A percentile compares a stretch with the other conserved stretches of the same genome.
phyloP scores from a whole-genome alignment of 2,888 invertebrate species.

The Ashinkailepas kermadecensis region DNA sequence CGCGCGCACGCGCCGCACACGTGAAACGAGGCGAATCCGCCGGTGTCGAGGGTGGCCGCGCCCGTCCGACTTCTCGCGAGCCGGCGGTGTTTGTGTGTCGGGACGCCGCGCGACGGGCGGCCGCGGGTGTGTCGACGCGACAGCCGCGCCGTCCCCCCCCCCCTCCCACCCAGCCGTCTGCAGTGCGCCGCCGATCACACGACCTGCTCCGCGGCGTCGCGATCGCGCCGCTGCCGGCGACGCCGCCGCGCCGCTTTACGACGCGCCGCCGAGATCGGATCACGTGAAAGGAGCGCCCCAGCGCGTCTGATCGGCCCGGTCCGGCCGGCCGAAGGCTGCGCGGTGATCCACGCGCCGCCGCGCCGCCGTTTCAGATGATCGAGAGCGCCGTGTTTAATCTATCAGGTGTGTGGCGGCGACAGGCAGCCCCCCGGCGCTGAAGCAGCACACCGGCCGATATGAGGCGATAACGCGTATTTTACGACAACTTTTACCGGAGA shows the following conservation, averaged over 20 bases:
- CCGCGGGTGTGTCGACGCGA: no score
- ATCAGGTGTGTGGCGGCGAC: not conserved
- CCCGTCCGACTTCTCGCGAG: no score
- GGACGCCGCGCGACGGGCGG: no score
- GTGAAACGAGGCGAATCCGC: no score
- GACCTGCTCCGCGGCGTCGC: no score
- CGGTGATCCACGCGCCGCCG: not conserved
- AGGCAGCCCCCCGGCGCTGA: not conserved
- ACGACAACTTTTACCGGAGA: conserved; percentile 23
- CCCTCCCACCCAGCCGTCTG: no score
- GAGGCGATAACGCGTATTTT: conserved; percentile 1
- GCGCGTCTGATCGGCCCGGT: not conserved
- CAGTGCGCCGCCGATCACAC: no score
- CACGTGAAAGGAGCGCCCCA: not conserved
- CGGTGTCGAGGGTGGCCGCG: no score
- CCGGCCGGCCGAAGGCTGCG: not conserved
- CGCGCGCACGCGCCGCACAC: no score
- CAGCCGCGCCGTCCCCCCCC: no score
- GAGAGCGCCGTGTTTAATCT: not conserved
- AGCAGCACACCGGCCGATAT: not conserved
- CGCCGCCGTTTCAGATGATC: not conserved
- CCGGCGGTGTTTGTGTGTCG: no score
- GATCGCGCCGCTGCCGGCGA: no score
- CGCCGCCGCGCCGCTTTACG: not conserved
- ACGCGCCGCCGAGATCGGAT: not conserved